Conservation (phyloP, 1,140 invertebrate genomes). For the Nebria ingens region DNA sequence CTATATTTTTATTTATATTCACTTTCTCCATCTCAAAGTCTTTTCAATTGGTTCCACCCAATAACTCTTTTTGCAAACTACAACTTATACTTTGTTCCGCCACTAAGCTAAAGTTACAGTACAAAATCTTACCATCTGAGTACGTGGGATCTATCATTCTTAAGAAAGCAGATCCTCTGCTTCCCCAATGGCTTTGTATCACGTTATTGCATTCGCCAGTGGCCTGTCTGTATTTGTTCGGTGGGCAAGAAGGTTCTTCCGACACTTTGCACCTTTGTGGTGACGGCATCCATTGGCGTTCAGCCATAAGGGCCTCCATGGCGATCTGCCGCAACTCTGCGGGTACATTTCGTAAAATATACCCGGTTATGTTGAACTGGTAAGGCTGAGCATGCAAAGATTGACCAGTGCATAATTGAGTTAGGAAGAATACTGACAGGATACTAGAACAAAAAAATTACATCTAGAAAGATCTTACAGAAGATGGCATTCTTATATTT, state of each 20-base stretch:
- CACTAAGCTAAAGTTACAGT: too few species aligned
- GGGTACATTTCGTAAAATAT: neutral
- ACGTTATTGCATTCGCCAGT: conserved; percentile 94
- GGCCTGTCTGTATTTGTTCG: conserved; percentile 67
- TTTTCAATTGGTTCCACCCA: too few species aligned
- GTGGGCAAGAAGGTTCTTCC: conserved; percentile 45
- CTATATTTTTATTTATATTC: too few species aligned
- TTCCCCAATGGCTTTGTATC: conserved; percentile 77
- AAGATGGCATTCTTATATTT: too few species aligned
- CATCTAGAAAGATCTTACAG: neutral
- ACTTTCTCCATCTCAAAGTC: too few species aligned
- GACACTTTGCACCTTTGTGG: neutral
- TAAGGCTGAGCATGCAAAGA: neutral
- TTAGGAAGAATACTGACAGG: neutral
- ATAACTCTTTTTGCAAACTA: too few species aligned
- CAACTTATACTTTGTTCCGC: too few species aligned
- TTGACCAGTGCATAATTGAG: neutral
- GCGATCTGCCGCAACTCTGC: neutral
- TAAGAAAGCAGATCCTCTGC: conserved; percentile 70
- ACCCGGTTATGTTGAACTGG: neutral
- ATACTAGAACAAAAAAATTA: neutral
- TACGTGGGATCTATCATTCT: conserved; percentile 71
- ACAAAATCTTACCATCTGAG: conserved; percentile 76
- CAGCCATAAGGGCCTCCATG: neutral
- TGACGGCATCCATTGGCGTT: neutral